Percentiles rank a stretch among this genome's conserved stretches.
Evolutionary conservation across 2,888 invertebrate genomes (phyloP).

Genomic region (Ormyrus labotus): DNA sequence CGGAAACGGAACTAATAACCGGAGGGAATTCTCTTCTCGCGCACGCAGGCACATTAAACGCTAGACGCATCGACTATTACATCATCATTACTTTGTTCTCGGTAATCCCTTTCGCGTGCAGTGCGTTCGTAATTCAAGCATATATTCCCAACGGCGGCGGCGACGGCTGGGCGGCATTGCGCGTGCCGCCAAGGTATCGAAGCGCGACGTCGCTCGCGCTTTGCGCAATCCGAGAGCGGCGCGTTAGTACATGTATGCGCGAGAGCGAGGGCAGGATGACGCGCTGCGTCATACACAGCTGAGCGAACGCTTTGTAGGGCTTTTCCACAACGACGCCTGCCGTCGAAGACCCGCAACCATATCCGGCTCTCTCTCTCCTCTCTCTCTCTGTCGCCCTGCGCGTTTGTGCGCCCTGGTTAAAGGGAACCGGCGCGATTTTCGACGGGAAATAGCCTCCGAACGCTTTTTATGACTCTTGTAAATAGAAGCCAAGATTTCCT

Average conservation of each 20-base stretch:
- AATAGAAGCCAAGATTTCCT: not conserved
- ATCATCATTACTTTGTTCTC: not conserved
- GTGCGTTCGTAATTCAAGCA: not conserved
- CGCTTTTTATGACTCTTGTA: not conserved
- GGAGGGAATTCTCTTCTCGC: not conserved
- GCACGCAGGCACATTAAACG: not conserved
- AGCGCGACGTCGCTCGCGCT: constrained; percentile 6
- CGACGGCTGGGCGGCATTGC: too few species aligned
- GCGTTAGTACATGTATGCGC: not conserved
- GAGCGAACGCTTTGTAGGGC: constrained; percentile 37
- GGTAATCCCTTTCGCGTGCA: not conserved
- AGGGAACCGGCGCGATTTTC: constrained; percentile 16
- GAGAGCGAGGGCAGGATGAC: not conserved
- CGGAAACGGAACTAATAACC: not conserved
- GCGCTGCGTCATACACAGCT: not conserved
- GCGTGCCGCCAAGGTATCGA: not conserved
- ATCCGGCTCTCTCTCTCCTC: too few species aligned
- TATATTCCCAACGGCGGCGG: not conserved
- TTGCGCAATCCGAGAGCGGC: constrained; percentile 43
- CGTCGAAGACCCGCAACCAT: too few species aligned
- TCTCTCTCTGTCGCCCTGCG: too few species aligned
- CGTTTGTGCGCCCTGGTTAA: too few species aligned
- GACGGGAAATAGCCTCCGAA: not conserved
- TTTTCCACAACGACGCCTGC: not conserved
- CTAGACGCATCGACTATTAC: not conserved